phyloP scores from a whole-genome alignment of 2,888 invertebrate species.

The Formica aserva region DNA sequence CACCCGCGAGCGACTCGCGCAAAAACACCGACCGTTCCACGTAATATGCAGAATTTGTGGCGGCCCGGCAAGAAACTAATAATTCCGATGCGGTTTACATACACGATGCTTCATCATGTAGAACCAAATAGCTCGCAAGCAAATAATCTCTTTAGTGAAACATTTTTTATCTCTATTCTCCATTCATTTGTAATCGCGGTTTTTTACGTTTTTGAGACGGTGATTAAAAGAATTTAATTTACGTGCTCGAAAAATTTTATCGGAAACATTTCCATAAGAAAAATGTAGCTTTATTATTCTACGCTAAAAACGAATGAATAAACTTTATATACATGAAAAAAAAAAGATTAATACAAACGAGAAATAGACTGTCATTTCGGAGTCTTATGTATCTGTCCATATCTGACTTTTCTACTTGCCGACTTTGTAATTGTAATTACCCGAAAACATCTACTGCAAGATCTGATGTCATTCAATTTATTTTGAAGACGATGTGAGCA shows the following conservation, averaged over 20 bases:
- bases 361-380: not conserved
- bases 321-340: not conserved
- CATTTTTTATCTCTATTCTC: not conserved
- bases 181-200: not conserved
- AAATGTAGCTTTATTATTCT: not conserved
- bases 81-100: constrained; percentile 21
- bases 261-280: not conserved
- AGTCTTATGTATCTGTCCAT: not conserved
- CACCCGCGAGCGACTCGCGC: not conserved
- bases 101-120: not conserved
- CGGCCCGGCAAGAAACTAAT: constrained; percentile 20
- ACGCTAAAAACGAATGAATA: not conserved
- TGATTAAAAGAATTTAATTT: not conserved
- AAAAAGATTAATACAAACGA: not conserved
- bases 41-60: constrained; percentile 38
- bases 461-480: not conserved
- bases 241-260: not conserved
- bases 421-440: not conserved
- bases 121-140: constrained; percentile 10
- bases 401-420: not conserved
- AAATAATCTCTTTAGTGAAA: constrained; percentile 11
- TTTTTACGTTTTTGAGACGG: not conserved
- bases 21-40: constrained; percentile 25
- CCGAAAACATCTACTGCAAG: not conserved
- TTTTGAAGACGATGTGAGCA: not conserved